These are phyloP conservation scores for Pholis gunnellus DNA, from an alignment of 2,113 vertebrate genomes.

Conservation along the genomic window DNA sequence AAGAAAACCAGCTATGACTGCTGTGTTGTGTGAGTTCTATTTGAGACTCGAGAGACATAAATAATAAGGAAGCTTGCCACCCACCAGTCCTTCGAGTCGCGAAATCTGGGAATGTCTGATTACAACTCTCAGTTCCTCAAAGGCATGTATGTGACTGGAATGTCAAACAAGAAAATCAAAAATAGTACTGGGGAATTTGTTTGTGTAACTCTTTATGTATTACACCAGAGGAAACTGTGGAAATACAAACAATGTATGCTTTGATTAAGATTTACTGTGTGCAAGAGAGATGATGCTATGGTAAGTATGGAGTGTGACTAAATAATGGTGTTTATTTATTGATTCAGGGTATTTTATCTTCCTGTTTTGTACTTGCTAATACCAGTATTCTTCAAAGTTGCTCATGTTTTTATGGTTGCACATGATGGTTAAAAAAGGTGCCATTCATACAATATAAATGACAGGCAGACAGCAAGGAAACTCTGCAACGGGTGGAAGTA, in stretches of 20 bases:
- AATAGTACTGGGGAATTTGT: slow-evolving; percentile 25
- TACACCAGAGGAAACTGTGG: slow-evolving; percentile 12
- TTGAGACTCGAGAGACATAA: slow-evolving; percentile 70
- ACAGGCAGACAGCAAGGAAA: neutral
- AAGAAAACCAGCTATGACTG: slow-evolving; percentile 62
- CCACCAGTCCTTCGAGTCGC: slow-evolving; percentile 70
- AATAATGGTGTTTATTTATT: slow-evolving; percentile 28
- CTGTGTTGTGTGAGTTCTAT: slow-evolving; percentile 77
- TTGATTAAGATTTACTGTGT: slow-evolving; percentile 42
- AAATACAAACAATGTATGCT: slow-evolving; percentile 34
- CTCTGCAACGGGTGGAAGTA: neutral
- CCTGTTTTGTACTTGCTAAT: neutral
- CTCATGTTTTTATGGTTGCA: neutral
- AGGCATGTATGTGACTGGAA: slow-evolving; percentile 61
- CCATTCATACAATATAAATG: neutral
- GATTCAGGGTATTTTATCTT: neutral
- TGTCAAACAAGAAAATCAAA: slow-evolving; percentile 56
- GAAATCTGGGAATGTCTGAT: slow-evolving; percentile 76
- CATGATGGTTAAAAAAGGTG: neutral
- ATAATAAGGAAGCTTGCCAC: slow-evolving; percentile 74
- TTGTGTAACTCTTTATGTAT: slow-evolving; percentile 41
- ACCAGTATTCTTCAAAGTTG: neutral
- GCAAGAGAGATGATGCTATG: slow-evolving; percentile 7
- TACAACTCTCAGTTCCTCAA: slow-evolving; percentile 67
- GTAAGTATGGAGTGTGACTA: slow-evolving; percentile 10